phyloP scores from a whole-genome alignment of 2,888 invertebrate species.

The Cephus pulcher region DNA sequence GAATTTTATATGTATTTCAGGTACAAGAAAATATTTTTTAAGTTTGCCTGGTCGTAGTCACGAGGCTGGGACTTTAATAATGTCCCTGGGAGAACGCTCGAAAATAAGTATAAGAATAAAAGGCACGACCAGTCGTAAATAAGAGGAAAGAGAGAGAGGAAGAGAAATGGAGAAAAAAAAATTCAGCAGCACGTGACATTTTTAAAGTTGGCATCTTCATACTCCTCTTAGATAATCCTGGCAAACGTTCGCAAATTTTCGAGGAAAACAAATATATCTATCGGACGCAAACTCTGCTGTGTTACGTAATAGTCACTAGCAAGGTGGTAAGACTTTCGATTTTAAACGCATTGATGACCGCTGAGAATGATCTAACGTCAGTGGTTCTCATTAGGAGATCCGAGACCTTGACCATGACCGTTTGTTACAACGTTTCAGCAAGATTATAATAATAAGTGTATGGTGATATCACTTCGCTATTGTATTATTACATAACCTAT shows the following conservation, averaged over 20 bases:
- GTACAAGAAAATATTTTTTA: not conserved
- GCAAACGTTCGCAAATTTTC: slow-evolving; percentile 2
- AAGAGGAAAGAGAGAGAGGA: not conserved
- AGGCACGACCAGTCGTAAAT: not conserved
- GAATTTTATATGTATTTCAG: not conserved
- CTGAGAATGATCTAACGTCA: not conserved
- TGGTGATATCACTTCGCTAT: not conserved
- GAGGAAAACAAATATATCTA: slow-evolving; percentile 5
- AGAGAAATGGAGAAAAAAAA: not conserved
- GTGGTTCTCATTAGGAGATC: not conserved
- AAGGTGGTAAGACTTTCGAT: not conserved
- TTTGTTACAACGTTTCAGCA: not conserved
- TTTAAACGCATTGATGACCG: not conserved
- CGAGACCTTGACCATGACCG: not conserved
- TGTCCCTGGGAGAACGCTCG: not conserved
- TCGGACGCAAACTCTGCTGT: too few relatives aligned
- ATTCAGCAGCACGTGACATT: not conserved
- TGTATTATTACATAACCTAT: not conserved
- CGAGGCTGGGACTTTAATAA: not conserved
- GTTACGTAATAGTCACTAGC: not conserved
- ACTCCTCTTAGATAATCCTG: slow-evolving; percentile 1
- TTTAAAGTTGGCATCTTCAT: not conserved
- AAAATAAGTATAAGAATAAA: not conserved
- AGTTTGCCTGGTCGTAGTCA: not conserved
- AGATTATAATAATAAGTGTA: not conserved